Evolutionary conservation across 2,797 vertebrate genomes (phyloP).

Genomic region (Halcyon badia): DNA sequence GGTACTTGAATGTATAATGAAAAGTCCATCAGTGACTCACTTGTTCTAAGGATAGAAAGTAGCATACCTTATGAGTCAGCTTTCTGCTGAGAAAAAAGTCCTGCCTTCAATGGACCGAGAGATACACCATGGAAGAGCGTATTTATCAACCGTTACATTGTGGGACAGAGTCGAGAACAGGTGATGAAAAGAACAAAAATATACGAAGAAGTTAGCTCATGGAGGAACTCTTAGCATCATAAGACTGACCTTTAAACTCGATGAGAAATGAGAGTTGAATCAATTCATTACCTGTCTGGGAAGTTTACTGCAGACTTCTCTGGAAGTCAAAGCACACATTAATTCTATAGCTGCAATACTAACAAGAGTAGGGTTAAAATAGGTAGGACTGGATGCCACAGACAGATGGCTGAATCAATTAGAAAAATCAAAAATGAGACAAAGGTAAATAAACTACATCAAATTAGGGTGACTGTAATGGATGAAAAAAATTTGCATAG

Average conservation of each 20-base stretch:
- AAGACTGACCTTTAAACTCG: conserved; percentile 44
- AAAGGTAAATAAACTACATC: neutral
- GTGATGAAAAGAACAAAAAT: conserved; percentile 30
- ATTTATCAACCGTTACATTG: conserved; percentile 48
- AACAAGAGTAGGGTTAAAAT: neutral
- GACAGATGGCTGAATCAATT: neutral
- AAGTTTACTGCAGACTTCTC: neutral
- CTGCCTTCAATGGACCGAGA: conserved; percentile 37
- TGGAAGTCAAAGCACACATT: neutral
- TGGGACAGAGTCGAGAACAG: neutral
- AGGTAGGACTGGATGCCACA: neutral
- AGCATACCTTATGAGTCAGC: conserved; percentile 60
- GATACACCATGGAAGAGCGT: neutral
- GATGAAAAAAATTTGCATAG: neutral
- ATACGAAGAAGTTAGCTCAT: neutral
- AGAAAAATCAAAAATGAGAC: neutral
- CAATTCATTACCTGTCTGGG: neutral
- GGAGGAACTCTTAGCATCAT: conserved; percentile 2
- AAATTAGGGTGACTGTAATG: neutral
- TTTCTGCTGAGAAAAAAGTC: conserved; percentile 49
- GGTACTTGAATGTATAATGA: conserved; percentile 53
- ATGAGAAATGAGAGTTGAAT: conserved; percentile 13
- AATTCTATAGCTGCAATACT: neutral
- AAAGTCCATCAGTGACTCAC: conserved; percentile 74
- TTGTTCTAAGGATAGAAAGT: conserved; percentile 65